Conservation (phyloP, 2,797 vertebrate genomes). For the Discoglossus pictus region DNA sequence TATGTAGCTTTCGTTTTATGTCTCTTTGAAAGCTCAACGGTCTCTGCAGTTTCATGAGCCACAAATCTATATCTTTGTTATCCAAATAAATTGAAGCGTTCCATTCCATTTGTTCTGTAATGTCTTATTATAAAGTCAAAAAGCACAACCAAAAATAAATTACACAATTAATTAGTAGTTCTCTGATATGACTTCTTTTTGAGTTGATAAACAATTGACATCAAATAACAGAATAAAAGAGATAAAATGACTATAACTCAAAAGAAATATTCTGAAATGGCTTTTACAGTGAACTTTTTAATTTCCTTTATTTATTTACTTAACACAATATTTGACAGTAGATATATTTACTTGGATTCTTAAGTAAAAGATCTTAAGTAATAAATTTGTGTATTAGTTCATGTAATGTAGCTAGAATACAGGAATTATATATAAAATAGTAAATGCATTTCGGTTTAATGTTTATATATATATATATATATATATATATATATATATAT, state of each 20-base stretch:
- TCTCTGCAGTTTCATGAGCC: constrained; percentile 45
- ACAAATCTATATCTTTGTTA: constrained; percentile 50
- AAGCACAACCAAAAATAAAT: constrained; percentile 49
- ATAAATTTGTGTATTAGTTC: no score
- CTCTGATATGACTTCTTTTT: constrained; percentile 45
- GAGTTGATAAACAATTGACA: constrained; percentile 50
- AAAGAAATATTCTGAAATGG: constrained; percentile 10
- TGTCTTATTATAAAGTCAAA: constrained; percentile 52
- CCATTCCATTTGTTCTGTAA: constrained; percentile 49
- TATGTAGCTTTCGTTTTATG: constrained; percentile 39
- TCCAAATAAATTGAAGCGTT: constrained; percentile 51
- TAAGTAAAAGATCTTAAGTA: no score
- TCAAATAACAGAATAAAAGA: constrained; percentile 45
- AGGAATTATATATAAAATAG: no score
- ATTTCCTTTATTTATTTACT: constrained; percentile 23
- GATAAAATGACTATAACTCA: constrained; percentile 36
- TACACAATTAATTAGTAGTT: constrained; percentile 52
- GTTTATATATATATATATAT: no score
- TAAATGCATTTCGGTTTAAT: no score
- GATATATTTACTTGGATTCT: no score
- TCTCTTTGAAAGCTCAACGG: constrained; percentile 41
- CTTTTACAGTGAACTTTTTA: constrained; percentile 28
- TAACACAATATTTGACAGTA: neutral
- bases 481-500: no score
- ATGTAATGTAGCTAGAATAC: no score